A percentile compares a stretch with the other conserved stretches of the same genome.
Conservation (phyloP, 2,113 vertebrate genomes). For the Bos javanicus region DNA sequence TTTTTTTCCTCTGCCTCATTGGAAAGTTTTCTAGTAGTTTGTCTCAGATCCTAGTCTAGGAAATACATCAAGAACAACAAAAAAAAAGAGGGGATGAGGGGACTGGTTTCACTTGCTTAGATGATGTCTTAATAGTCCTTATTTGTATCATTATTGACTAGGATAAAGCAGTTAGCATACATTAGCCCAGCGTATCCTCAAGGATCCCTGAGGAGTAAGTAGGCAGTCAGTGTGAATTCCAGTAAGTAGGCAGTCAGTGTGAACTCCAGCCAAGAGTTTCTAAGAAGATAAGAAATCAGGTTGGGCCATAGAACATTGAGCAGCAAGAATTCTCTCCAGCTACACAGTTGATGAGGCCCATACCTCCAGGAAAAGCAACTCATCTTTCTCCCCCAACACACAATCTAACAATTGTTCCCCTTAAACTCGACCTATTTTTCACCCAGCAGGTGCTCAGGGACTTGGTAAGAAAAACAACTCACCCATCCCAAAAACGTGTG, state of each 20-base stretch:
- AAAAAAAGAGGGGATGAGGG: too few species aligned
- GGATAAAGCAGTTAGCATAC: neutral
- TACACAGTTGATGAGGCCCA: neutral
- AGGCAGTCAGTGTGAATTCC: neutral
- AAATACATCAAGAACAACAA: neutral
- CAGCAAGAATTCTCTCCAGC: neutral
- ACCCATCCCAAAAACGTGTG: neutral
- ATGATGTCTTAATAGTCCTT: neutral
- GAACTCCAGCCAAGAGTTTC: neutral
- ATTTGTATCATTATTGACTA: neutral
- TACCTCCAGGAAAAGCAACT: neutral
- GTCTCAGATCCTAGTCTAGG: neutral
- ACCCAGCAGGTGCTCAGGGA: neutral
- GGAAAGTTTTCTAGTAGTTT: neutral
- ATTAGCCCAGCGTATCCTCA: conserved; percentile 19
- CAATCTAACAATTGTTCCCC: neutral
- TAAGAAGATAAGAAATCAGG: conserved; percentile 32
- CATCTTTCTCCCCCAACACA: neutral
- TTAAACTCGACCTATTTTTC: neutral
- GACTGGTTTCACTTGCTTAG: neutral
- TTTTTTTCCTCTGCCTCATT: neutral
- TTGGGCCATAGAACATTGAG: neutral
- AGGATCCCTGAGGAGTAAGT: neutral
- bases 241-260: neutral
- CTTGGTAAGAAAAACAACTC: neutral